These are phyloP conservation scores for Antennarius striatus DNA, from an alignment of 2,113 vertebrate species.

Conservation along the genomic window DNA sequence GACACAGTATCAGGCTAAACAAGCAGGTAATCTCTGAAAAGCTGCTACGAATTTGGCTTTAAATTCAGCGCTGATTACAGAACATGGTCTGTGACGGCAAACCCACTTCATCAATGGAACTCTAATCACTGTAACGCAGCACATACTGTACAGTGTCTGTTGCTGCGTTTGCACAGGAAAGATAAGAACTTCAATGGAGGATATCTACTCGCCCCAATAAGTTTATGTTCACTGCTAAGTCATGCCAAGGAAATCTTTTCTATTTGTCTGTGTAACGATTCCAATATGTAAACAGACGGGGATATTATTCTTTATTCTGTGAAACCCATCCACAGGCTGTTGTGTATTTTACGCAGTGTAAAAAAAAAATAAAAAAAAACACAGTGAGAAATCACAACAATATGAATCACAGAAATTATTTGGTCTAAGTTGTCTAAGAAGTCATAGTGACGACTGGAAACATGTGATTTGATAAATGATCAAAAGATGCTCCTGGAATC, in stretches of 20 bases:
- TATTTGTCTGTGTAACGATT: slow-evolving; percentile 1
- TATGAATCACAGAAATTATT: slow-evolving; percentile 29
- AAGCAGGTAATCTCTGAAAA: slow-evolving; percentile 66
- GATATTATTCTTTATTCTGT: slow-evolving; percentile 14
- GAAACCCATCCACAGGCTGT: slow-evolving; percentile 4
- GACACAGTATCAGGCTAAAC: slow-evolving; percentile 41
- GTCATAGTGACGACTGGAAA: slow-evolving; percentile 8
- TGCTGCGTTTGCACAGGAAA: slow-evolving; percentile 43
- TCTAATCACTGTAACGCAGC: slow-evolving; percentile 52
- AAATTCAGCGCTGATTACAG: slow-evolving; percentile 49
- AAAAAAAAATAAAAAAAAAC: slow-evolving; percentile 4
- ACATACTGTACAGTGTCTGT: slow-evolving; percentile 24
- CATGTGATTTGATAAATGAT: slow-evolving; percentile 5
- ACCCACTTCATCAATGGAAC: slow-evolving; percentile 40
- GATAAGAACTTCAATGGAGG: slow-evolving; percentile 61
- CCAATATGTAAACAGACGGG: slow-evolving; percentile 9
- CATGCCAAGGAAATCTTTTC: slow-evolving; percentile 19
- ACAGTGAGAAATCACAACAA: slow-evolving; percentile 23
- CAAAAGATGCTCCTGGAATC: background rate
- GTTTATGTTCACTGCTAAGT: slow-evolving; percentile 43
- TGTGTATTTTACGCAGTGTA: slow-evolving; percentile 1
- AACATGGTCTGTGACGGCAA: slow-evolving; percentile 50
- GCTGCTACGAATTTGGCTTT: slow-evolving; percentile 29
- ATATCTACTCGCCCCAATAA: slow-evolving; percentile 43
- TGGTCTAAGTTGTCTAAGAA: slow-evolving; percentile 15